Evolutionary conservation across 2,113 vertebrate genomes (phyloP).

Genomic region (Protobothrops mucrosquamatus): DNA sequence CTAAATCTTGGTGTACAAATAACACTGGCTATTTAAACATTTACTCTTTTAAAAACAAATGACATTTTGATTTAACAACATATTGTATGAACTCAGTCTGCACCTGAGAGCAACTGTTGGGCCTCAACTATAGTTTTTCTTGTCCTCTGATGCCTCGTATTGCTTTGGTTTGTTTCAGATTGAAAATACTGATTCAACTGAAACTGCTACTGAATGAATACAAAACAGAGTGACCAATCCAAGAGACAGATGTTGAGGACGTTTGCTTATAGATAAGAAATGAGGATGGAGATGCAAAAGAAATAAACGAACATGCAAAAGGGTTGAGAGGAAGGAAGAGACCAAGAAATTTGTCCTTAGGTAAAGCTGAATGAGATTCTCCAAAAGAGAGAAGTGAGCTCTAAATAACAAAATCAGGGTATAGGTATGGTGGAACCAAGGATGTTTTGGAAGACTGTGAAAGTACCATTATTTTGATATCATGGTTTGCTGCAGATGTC

Average conservation of each 20-base stretch:
- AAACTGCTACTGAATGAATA: not conserved
- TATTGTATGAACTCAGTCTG: not conserved
- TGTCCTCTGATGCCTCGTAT: not conserved
- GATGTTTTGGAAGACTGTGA: not conserved
- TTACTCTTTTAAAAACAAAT: not conserved
- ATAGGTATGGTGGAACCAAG: not conserved
- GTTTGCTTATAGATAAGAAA: not conserved
- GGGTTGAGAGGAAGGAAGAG: not conserved
- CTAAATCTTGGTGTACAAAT: too few species aligned
- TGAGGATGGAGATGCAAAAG: not conserved
- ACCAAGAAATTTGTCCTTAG: not conserved
- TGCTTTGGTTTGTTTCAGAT: not conserved
- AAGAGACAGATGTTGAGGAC: not conserved
- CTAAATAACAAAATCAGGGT: too few species aligned
- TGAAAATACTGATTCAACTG: not conserved
- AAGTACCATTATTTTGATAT: not conserved
- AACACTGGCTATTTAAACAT: not conserved
- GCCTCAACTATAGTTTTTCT: not conserved
- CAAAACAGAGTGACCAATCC: not conserved
- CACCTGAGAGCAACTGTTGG: not conserved
- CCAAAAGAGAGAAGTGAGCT: not conserved
- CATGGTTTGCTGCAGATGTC: not conserved
- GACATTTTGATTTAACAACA: not conserved
- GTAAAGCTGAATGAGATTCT: not conserved
- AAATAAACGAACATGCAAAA: not conserved